These are phyloP conservation scores for Cherax quadricarinatus DNA, from an alignment of 1,140 invertebrate species.

Conservation along the genomic window DNA sequence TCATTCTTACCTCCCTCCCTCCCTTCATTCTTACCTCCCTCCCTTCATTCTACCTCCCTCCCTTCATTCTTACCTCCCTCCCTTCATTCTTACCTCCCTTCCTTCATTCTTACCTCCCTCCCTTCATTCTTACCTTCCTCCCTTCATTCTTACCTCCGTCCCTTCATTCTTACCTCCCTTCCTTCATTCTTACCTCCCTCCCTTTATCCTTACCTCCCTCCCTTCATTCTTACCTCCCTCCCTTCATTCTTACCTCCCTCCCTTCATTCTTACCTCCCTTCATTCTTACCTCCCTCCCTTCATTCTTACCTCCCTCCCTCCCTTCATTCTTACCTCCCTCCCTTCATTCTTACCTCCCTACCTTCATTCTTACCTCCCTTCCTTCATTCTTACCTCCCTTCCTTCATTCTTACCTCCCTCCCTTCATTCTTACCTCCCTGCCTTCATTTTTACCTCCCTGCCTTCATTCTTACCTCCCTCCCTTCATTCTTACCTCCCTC, in stretches of 20 bases:
- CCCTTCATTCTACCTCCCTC: neutral
- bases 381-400: slow-evolving; percentile 17
- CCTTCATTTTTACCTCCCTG: neutral
- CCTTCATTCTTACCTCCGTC: neutral
- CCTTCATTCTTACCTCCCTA: neutral
- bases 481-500: neutral
- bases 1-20: slow-evolving; percentile 3
- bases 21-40: neutral
- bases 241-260: neutral
- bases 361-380: neutral
- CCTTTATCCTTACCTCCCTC: slow-evolving; percentile 13
- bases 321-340: neutral
- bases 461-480: neutral
- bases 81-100: neutral
- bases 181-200: neutral
- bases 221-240: neutral
- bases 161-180: neutral
- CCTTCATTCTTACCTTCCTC: neutral
- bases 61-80: neutral
- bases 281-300: neutral
- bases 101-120: neutral
- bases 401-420: neutral
- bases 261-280: neutral
- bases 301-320: neutral
- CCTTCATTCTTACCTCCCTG: neutral